phyloP scores from a whole-genome alignment of 2,888 invertebrate species.

The Germaria angustata region DNA sequence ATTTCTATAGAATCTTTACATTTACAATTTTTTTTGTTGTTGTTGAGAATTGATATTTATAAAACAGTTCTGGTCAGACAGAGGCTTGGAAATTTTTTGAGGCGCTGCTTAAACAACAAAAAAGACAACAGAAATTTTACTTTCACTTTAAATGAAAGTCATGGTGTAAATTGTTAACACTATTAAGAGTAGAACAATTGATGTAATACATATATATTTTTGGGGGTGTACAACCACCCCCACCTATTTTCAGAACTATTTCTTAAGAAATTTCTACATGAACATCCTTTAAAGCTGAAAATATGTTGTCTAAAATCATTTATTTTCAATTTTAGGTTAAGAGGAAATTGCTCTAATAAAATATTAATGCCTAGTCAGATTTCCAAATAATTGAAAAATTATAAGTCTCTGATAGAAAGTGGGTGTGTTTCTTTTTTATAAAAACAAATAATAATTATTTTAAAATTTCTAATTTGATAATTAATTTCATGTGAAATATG shows the following conservation, averaged over 20 bases:
- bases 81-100: slow-evolving; percentile 17
- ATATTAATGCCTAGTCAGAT: background rate
- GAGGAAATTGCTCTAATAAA: slow-evolving; percentile 47
- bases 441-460: slow-evolving; percentile 39
- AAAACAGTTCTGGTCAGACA: slow-evolving; percentile 46
- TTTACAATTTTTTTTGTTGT: background rate
- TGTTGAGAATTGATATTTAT: slow-evolving; percentile 53
- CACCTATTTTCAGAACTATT: background rate
- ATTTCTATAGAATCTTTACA: no score
- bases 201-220: background rate
- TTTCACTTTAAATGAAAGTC: slow-evolving; percentile 59
- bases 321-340: background rate
- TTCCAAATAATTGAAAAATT: background rate
- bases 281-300: background rate
- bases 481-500: slow-evolving; percentile 5
- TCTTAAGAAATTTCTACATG: background rate
- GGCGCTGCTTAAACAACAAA: slow-evolving; percentile 47
- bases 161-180: slow-evolving; percentile 73
- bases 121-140: slow-evolving; percentile 42
- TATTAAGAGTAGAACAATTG: slow-evolving; percentile 48
- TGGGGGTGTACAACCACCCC: slow-evolving; percentile 11
- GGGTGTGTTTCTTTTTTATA: background rate
- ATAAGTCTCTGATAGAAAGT: background rate
- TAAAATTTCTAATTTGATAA: background rate
- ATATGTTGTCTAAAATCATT: background rate